Evolutionary conservation across 1,140 invertebrate species (phyloP), one percentile per base, ranked within the genome.

Genomic region (Antheraea pernyi): DNA sequence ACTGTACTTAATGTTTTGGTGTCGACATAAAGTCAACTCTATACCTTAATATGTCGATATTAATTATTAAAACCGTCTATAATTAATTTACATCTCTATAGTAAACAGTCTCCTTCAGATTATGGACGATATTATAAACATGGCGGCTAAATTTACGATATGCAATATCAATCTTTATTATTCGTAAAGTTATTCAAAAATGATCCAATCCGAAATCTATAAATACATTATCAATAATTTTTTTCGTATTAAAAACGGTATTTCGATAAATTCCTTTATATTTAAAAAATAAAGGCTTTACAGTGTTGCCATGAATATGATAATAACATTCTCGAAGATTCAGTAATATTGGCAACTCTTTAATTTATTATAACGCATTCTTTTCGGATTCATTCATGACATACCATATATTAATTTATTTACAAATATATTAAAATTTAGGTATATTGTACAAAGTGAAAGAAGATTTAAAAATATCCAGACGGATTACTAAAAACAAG

Each of bases 91-190:
- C 46, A 53, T n/a, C 9, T 53, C 16, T 53, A 53, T 13, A 16
- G 16, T 63, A 63, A 63, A 16, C 61, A 63, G 30, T 63, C 61
- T 63, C 61, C 61, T 53, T 53, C 1, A 13, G 36, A 63, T 37
- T 37, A 63, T 63, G 61, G 61, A 63, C 30, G 36, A 63, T 37
- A 53, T 6, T 53, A 13, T 13, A 30, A 37, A 18, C 37, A 37
- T 63, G 30, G 61, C 61, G 36, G 61, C 30, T 63, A 63, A 18
- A 53, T 7, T 63, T 63, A 63, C 30, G 61, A 63, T 63, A 63
- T 63, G 30, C 37, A 37, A 63, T 63, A 37, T 63, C 19, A 30
- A 62, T 62, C 60, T 36, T 37, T 62, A 16, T 62, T n/a, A n/a
- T n/a, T n/a, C n/a, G 7, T 48, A 48, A 6, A 9, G 39, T 42